These are phyloP conservation scores for Tragopan temminckii DNA, from an alignment of 2,797 vertebrate species.

Conservation along the genomic window DNA sequence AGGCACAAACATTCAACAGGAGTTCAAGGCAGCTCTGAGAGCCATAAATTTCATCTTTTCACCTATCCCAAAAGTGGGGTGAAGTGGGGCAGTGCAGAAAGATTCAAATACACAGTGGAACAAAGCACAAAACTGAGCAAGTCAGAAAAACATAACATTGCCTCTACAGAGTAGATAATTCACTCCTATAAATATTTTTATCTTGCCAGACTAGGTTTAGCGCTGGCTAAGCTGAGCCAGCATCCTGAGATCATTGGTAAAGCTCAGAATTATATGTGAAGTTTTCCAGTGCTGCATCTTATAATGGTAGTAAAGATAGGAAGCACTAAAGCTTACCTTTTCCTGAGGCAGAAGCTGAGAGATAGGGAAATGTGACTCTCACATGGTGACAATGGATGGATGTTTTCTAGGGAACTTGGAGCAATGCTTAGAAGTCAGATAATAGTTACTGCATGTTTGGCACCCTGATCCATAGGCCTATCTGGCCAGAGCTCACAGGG, in stretches of 20 bases:
- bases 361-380: neutral
- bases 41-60: neutral
- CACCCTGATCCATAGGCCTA: neutral
- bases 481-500: neutral
- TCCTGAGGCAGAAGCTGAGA: neutral
- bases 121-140: neutral
- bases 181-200: neutral
- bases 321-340: neutral
- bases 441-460: neutral
- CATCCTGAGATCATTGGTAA: neutral
- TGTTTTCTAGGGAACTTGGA: neutral
- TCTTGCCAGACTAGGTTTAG: neutral
- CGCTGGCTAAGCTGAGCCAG: neutral
- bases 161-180: neutral
- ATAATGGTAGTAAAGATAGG: neutral
- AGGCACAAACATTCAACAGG: neutral
- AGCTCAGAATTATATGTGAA: neutral
- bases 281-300: neutral
- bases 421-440: neutral
- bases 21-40: neutral
- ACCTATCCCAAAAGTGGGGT: neutral
- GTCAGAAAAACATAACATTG: neutral
- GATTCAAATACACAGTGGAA: neutral
- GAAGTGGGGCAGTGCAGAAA: neutral
- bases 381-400: neutral